Evolutionary conservation across 2,797 vertebrate species (phyloP), one percentile per base, ranked within the genome.

Genomic region (Smutsia temminckii): DNA sequence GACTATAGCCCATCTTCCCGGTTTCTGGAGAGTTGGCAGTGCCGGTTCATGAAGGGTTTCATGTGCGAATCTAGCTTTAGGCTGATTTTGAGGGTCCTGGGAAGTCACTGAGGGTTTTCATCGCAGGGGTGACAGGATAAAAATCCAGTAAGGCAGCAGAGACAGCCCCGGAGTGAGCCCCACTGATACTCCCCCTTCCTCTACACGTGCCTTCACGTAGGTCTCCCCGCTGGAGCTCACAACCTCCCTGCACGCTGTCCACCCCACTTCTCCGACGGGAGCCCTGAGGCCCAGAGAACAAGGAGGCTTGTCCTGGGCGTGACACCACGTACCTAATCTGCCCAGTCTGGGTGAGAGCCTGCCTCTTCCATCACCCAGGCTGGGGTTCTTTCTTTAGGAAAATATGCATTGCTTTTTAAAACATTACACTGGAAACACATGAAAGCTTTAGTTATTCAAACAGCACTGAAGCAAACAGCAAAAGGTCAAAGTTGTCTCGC

Each of bases 151-250:
- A 78, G 85, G 32, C 69, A 5, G 14, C 49, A 77, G n/a, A 7
- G 37, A 59, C 1, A 4, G 25, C 46, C 29, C 17, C 8, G 61
- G 64, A 59, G 9, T 17, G 55, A 18, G 5, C 34, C 8, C 64
- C 6, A 2, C 16, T 13, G 37, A 14, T 2, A 21, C 18, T 10
- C 7, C 10, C 7, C 57, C 13, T 6, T 10, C 3, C 8, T 1
- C 13, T 20, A 21, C 57, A 20, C 17, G 5, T 1, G 37, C 29
- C 25, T 69, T 75, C 34, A 16, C 37, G 17, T 0, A 6, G 63
- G 1, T 21, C 63, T 53, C 51, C 85, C n/a, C 6, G 0, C 1
- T 0, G 6, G 2, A 64, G 16, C 49, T n/a, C 74, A n/a, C 34
- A 5, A 17, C 29, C 4, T 11, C 68, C 29, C 78, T 32, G 42